phyloP scores from a whole-genome alignment of 2,797 vertebrate genomes.

The Anguilla anguilla region DNA sequence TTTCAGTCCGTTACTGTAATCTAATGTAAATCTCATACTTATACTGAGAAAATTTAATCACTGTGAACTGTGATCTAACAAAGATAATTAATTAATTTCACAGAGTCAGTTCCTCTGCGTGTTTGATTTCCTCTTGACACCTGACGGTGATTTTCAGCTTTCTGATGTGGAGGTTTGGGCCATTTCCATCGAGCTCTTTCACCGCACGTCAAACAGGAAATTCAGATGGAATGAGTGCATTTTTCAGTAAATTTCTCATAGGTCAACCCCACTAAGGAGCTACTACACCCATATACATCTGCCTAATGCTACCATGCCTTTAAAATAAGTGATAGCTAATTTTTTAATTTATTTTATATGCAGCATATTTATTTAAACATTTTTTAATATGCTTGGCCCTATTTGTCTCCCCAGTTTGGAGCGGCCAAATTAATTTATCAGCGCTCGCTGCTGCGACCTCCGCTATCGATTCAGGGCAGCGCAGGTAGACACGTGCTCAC shows the following conservation, averaged over 20 bases:
- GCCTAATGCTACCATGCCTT: no score
- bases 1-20: constrained; percentile 24
- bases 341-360: no score
- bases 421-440: background rate
- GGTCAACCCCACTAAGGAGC: background rate
- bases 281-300: no score
- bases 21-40: constrained; percentile 22
- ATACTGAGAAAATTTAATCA: constrained; percentile 25
- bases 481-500: no score
- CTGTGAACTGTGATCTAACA: background rate
- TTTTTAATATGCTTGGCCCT: background rate
- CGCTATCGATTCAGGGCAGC: no score
- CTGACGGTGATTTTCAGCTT: constrained; percentile 1
- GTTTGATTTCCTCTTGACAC: background rate
- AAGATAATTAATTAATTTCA: constrained; percentile 26
- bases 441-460: no score
- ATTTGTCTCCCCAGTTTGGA: background rate
- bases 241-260: background rate
- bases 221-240: background rate
- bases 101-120: background rate
- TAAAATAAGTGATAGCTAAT: no score
- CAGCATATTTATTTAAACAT: no score
- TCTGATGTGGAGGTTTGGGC: background rate
- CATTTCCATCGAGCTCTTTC: no score
- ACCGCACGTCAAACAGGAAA: background rate